Conservation (phyloP, 2,888 invertebrate genomes). For the Oxystoma pomonae region DNA sequence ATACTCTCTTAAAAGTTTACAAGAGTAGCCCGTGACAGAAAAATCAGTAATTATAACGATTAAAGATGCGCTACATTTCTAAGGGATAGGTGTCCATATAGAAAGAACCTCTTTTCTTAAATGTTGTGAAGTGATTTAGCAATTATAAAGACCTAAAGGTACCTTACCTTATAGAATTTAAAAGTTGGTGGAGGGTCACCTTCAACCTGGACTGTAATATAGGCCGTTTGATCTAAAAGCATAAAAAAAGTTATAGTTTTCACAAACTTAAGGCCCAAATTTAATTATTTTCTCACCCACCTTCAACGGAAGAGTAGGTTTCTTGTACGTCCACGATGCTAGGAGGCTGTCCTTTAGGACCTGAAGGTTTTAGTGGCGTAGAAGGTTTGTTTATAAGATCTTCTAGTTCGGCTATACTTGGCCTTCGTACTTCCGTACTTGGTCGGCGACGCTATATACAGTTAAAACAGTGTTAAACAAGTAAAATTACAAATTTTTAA, state of each 20-base stretch:
- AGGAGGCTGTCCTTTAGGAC: conserved; percentile 75
- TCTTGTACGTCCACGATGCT: conserved; percentile 90
- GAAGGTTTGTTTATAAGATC: conserved; percentile 88
- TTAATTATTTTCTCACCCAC: conserved; percentile 48
- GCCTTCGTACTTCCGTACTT: conserved; percentile 85
- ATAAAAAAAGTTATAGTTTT: background rate
- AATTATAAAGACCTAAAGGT: background rate
- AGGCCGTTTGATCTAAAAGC: conserved; percentile 79
- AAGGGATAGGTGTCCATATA: no score
- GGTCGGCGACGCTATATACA: conserved; percentile 70
- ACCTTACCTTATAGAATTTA: conserved; percentile 82
- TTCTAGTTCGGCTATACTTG: conserved; percentile 86
- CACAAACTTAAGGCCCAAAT: background rate
- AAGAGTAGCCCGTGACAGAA: no score
- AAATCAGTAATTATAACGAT: no score
- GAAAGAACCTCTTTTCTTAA: no score
- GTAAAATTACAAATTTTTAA: no score
- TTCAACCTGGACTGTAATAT: conserved; percentile 88
- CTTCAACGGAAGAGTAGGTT: conserved; percentile 95
- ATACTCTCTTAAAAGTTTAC: no score
- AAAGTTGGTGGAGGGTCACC: conserved; percentile 94
- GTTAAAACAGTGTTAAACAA: background rate
- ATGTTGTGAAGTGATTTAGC: background rate
- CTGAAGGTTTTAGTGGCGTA: conserved; percentile 78
- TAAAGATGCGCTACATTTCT: no score